These are phyloP conservation scores for Heliconius aoede DNA, from an alignment of 2,888 invertebrate species.

Conservation along the genomic window DNA sequence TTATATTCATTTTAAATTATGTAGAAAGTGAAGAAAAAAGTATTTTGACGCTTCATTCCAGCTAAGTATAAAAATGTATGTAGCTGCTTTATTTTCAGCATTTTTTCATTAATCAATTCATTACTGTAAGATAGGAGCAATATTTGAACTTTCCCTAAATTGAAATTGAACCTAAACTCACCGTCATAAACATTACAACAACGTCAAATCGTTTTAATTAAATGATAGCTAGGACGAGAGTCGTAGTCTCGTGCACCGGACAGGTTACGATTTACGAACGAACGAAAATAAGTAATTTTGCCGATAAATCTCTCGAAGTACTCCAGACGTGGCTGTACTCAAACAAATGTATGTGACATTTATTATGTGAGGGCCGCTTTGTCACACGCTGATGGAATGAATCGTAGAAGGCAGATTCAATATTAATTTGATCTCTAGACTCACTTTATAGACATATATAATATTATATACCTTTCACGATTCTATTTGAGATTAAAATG, in stretches of 20 bases:
- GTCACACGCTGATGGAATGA: neutral
- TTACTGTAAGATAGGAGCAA: too few species aligned
- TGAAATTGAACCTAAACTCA: neutral
- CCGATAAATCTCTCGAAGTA: constrained; percentile 14
- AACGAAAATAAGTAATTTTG: constrained; percentile 15
- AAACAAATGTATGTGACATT: constrained; percentile 11
- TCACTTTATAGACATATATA: too few species aligned
- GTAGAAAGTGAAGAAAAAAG: too few species aligned
- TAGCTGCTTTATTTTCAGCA: too few species aligned
- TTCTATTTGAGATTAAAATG: too few species aligned
- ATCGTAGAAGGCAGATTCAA: neutral
- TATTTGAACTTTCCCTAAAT: neutral
- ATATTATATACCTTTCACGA: too few species aligned
- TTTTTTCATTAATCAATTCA: too few species aligned
- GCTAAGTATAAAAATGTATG: too few species aligned
- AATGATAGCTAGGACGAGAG: constrained; percentile 4
- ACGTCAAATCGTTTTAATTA: constrained; percentile 11
- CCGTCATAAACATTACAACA: neutral
- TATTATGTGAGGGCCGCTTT: neutral
- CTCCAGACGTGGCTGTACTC: neutral
- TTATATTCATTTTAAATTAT: too few species aligned
- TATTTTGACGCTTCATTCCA: too few species aligned
- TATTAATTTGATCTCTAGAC: neutral
- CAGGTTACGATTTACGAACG: constrained; percentile 9
- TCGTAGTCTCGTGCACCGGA: neutral